Percentiles rank a stretch among this genome's conserved stretches.
phyloP scores from a whole-genome alignment of 2,797 vertebrate species.

The Austrolebias charrua region DNA sequence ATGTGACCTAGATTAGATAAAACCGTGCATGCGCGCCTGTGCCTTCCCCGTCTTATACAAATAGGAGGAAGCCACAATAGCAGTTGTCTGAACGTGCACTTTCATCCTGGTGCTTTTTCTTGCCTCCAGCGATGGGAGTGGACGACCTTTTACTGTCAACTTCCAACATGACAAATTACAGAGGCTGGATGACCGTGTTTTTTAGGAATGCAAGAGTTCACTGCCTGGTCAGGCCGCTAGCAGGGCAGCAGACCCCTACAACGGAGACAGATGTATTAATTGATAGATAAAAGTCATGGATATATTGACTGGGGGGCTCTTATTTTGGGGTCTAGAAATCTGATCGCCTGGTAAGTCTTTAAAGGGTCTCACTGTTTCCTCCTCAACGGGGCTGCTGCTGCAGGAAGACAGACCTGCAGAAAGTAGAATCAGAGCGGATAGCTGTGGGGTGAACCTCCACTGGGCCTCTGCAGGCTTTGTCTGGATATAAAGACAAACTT shows the following conservation, averaged over 20 bases:
- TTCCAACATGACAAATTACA: slow-evolving; percentile 86
- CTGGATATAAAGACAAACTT: slow-evolving; percentile 63
- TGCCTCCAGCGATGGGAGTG: slow-evolving; percentile 83
- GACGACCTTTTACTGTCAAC: slow-evolving; percentile 88
- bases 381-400: slow-evolving; percentile 47
- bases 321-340: slow-evolving; percentile 65
- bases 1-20: slow-evolving; percentile 81
- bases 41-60: slow-evolving; percentile 78
- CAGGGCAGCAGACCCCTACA: slow-evolving; percentile 75
- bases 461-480: slow-evolving; percentile 59
- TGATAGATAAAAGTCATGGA: slow-evolving; percentile 83
- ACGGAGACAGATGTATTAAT: slow-evolving; percentile 84
- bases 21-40: slow-evolving; percentile 59
- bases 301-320: slow-evolving; percentile 64
- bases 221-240: slow-evolving; percentile 81
- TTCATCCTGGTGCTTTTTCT: slow-evolving; percentile 83
- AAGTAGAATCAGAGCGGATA: slow-evolving; percentile 50
- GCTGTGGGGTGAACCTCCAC: slow-evolving; percentile 52
- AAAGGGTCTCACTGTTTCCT: slow-evolving; percentile 48
- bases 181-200: slow-evolving; percentile 82
- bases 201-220: slow-evolving; percentile 86
- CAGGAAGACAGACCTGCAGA: slow-evolving; percentile 44
- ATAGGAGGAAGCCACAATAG: slow-evolving; percentile 76
- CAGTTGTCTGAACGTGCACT: slow-evolving; percentile 77
- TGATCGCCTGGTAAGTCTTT: slow-evolving; percentile 65